Evolutionary conservation across 2,113 vertebrate genomes (phyloP).

Genomic region (Cettia cetti): DNA sequence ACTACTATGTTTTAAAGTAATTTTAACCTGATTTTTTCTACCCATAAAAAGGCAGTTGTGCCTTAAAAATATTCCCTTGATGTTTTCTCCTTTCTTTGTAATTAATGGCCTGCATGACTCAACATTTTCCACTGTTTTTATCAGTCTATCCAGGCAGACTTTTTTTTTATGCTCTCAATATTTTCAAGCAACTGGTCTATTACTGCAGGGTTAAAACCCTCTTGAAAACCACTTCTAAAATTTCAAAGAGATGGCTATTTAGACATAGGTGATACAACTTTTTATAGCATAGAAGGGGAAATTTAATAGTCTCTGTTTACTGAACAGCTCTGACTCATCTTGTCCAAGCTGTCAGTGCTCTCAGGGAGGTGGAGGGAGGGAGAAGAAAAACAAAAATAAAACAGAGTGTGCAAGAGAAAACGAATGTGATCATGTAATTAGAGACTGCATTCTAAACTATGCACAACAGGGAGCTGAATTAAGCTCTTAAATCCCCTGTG

Average conservation of each 20-base stretch:
- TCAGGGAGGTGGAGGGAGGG: not conserved
- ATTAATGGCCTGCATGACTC: constrained; percentile 28
- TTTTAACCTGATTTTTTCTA: not conserved
- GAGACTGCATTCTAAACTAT: not conserved
- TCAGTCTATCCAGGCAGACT: not conserved
- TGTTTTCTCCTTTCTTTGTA: not conserved
- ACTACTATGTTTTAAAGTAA: not conserved
- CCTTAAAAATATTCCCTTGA: not conserved
- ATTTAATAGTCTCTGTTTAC: constrained; percentile 13
- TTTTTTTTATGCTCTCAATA: not conserved
- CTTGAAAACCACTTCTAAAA: not conserved
- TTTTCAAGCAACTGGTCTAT: not conserved
- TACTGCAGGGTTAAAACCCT: not conserved
- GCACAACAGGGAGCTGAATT: not conserved
- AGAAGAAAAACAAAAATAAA: not conserved
- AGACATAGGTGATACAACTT: not conserved
- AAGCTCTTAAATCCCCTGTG: not conserved
- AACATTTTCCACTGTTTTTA: not conserved
- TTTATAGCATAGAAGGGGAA: not conserved
- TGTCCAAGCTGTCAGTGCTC: constrained; percentile 25
- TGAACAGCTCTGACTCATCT: constrained; percentile 45
- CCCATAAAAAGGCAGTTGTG: not conserved
- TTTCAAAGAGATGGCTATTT: not conserved
- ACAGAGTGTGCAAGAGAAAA: not conserved
- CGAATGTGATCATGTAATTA: not conserved